Evolutionary conservation across 2,113 vertebrate genomes (phyloP).

Genomic region (Salvator merianae): DNA sequence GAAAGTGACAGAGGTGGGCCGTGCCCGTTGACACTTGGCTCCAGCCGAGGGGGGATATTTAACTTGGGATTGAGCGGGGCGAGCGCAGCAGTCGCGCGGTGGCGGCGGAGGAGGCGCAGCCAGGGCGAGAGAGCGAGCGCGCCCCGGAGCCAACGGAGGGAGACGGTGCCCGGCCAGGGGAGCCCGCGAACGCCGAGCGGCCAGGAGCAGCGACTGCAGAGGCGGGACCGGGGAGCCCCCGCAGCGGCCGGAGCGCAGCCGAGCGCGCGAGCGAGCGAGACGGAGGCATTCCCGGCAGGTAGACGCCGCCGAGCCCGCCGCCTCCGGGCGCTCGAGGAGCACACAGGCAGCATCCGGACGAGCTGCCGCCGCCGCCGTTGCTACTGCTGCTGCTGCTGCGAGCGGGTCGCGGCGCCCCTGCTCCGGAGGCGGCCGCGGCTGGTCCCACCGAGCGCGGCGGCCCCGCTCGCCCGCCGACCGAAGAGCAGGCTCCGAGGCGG

Average conservation of each 20-base stretch:
- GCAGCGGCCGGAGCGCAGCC: neutral
- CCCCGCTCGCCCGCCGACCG: neutral
- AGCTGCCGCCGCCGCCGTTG: neutral
- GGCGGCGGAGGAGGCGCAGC: constrained; percentile 56
- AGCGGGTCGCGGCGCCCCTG: neutral
- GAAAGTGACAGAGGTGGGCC: constrained; percentile 84
- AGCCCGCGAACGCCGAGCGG: neutral
- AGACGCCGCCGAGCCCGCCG: neutral
- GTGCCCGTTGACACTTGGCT: constrained; percentile 81
- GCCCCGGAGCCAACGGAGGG: neutral
- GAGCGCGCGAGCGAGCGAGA: neutral
- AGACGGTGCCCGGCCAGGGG: too few relatives aligned
- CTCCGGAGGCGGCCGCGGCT: neutral
- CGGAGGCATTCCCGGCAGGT: neutral
- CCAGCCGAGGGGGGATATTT: constrained; percentile 85
- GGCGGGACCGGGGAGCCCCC: neutral
- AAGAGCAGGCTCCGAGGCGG: neutral
- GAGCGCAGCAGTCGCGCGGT: constrained; percentile 76
- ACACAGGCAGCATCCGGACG: too few relatives aligned
- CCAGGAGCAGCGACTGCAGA: neutral
- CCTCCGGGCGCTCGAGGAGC: neutral
- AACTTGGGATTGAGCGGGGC: constrained; percentile 81
- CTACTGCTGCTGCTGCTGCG: neutral
- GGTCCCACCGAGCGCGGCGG: neutral
- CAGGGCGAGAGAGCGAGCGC: neutral